Base-by-base conservation (phyloP, 1,140 invertebrate genomes). In the Globodera rostochiensis region DNA sequence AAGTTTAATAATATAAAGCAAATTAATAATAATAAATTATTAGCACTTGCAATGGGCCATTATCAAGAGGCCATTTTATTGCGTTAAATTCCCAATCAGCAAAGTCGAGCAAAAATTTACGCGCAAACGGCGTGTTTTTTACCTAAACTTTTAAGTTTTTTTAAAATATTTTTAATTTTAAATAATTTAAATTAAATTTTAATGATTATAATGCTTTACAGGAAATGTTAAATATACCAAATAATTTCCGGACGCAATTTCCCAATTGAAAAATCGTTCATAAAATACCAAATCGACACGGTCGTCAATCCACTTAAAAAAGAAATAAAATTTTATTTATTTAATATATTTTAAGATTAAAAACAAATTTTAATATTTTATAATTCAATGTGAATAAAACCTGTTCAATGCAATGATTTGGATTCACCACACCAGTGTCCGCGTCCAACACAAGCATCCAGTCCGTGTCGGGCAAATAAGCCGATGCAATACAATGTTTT, bases 401-500 rank as follows among this genome's bases (percentile, higher is more conserved):
- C 36, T 36, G 36, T 74, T 87, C 86, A 67, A 87, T 88, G 45
- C 86, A 84, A 36, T 36, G 36, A 36, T 36, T 36, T 36, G 36
- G 36, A 36, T 36, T 36, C 3, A 36, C 36, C 36, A 88, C 84
- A 21, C 86, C 86, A 4, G 87, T 79, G 80, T 87, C 86, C 49
- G 87, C 86, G 77, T 87, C 86, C 60, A 87, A 79, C 15, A 87
- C 88, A 21, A 87, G 71, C 60, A 88, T 86, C 85, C 85, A 86
- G 70, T 87, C 86, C 47, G 84, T 74, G 53, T 88, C 85, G 25
- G 88, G 49, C 46, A 90, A 83, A 75, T 88, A 88, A 6, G 87
- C 87, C 11, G 88, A 85, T 2, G 87, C 88, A 13, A 88, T 88
- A 80, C 88, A 88, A 77, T 88, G 88, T 67, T 88, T 88, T 79